These are phyloP conservation scores for Sebastes schlegelii DNA, from an alignment of 2,113 vertebrate species.

Conservation along the genomic window DNA sequence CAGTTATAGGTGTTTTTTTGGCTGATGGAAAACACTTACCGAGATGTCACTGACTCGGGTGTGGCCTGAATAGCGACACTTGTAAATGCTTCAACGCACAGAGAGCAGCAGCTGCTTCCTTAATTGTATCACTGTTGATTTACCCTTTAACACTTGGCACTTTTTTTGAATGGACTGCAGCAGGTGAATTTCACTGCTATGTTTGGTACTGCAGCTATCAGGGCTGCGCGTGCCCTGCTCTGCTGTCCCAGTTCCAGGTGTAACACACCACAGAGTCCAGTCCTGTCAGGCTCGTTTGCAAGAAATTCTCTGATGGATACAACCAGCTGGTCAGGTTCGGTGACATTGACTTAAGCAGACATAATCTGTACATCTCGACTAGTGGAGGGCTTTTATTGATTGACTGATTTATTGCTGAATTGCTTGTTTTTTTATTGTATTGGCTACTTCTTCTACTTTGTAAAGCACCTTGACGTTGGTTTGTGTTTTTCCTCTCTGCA, in stretches of 20 bases:
- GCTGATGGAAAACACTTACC: background rate
- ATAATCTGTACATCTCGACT: background rate
- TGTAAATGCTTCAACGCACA: background rate
- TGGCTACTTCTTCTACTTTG: fast-evolving
- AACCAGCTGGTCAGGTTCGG: background rate
- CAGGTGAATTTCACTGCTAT: slow-evolving; percentile 57
- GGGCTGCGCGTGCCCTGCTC: slow-evolving; percentile 41
- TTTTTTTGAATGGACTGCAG: slow-evolving; percentile 16
- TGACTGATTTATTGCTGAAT: background rate
- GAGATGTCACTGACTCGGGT: background rate
- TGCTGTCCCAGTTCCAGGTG: slow-evolving; percentile 59
- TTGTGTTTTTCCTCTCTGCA: slow-evolving; percentile 65
- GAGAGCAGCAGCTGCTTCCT: background rate
- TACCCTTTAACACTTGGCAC: background rate
- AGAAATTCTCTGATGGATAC: background rate
- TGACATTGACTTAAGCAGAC: background rate
- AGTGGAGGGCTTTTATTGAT: background rate
- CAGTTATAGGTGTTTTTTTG: background rate
- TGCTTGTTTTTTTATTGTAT: background rate
- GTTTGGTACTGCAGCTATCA: slow-evolving; percentile 44
- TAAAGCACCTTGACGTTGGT: background rate
- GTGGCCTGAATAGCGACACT: background rate
- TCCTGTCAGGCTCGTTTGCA: background rate
- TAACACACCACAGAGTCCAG: background rate
- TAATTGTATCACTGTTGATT: background rate